phyloP scores from a whole-genome alignment of 2,888 invertebrate genomes.

The Dermolepida albohirtum region DNA sequence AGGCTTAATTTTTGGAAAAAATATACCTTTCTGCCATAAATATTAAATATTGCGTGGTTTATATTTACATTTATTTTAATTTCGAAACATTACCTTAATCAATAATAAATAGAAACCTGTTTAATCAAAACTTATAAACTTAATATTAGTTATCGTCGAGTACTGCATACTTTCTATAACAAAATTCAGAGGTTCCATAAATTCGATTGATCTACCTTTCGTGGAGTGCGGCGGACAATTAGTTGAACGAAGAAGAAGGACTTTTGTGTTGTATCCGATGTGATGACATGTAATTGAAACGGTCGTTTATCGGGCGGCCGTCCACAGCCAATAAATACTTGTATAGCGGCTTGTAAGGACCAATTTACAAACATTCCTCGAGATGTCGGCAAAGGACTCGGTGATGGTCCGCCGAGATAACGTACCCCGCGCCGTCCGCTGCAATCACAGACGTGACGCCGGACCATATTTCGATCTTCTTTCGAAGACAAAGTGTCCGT shows the following conservation, averaged over 20 bases:
- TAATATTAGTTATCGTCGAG: too few species aligned
- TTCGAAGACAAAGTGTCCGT: too few species aligned
- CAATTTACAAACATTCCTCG: slow-evolving; percentile 63
- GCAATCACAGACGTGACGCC: slow-evolving; percentile 30
- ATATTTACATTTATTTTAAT: too few species aligned
- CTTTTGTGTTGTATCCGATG: slow-evolving; percentile 39
- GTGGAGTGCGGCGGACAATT: slow-evolving; percentile 35
- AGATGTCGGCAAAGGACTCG: slow-evolving; percentile 61
- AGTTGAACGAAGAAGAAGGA: slow-evolving; percentile 36
- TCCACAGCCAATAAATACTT: slow-evolving; percentile 51
- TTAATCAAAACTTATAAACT: too few species aligned
- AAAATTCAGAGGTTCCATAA: slow-evolving; percentile 30
- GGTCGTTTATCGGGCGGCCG: slow-evolving; percentile 45
- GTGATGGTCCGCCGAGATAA: slow-evolving; percentile 54
- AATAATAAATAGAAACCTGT: too few species aligned
- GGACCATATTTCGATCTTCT: not conserved
- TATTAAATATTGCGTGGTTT: too few species aligned
- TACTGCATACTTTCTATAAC: slow-evolving; percentile 1
- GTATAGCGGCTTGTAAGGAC: slow-evolving; percentile 61
- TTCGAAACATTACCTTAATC: too few species aligned
- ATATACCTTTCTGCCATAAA: too few species aligned
- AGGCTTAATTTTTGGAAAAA: too few species aligned
- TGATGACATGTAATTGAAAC: slow-evolving; percentile 46
- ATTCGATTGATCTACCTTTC: slow-evolving; percentile 33
- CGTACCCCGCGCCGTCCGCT: slow-evolving; percentile 38